phyloP scores from a whole-genome alignment of 2,113 vertebrate genomes.

The Cyprinodon brontotheroides region DNA sequence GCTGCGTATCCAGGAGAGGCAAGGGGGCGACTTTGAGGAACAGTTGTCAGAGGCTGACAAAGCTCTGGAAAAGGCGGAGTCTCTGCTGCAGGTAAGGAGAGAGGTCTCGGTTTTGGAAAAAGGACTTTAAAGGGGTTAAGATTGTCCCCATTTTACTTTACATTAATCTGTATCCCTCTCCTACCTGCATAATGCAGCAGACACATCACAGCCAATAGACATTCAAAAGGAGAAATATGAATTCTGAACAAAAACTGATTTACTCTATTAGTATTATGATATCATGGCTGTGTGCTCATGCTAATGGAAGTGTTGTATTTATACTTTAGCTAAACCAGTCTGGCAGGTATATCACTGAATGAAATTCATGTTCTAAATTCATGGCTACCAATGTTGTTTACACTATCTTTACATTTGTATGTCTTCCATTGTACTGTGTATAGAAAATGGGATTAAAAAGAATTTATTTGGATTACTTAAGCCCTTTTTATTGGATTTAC shows the following conservation, averaged over 20 bases:
- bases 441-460: conserved; percentile 49
- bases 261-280: conserved; percentile 5
- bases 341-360: conserved; percentile 37
- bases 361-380: conserved; percentile 20
- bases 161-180: conserved; percentile 56
- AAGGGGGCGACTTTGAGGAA: conserved; percentile 82
- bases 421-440: conserved; percentile 43
- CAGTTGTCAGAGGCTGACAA: conserved; percentile 84
- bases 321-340: conserved; percentile 37
- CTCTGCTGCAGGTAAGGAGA: conserved; percentile 88
- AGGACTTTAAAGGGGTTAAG: conserved; percentile 51
- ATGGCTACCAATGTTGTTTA: conserved; percentile 37
- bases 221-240: conserved; percentile 9
- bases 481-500: conserved; percentile 40
- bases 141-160: conserved; percentile 24
- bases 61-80: conserved; percentile 88
- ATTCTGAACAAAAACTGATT: conserved; percentile 13
- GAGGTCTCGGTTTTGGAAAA: conserved; percentile 62
- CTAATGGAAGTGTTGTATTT: conserved; percentile 41
- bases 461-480: conserved; percentile 11
- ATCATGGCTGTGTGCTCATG: conserved; percentile 20
- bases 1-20: conserved; percentile 83
- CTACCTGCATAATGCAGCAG: conserved; percentile 51
- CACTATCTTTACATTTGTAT: conserved; percentile 25
- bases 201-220: conserved; percentile 45